phyloP scores from a whole-genome alignment of 2,797 vertebrate species.

The Echeneis naucrates region DNA sequence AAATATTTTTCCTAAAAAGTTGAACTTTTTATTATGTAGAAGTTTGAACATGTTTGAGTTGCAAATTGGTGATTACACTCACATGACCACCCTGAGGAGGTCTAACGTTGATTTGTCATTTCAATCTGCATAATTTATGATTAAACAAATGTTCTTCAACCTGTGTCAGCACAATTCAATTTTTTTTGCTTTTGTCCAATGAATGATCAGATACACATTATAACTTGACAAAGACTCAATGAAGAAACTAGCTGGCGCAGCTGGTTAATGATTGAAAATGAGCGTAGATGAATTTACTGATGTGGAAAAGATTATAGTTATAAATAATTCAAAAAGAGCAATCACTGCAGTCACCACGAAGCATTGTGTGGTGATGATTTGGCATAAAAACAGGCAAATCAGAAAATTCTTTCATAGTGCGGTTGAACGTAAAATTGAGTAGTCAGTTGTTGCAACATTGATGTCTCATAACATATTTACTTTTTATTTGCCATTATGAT shows the following conservation, averaged over 20 bases:
- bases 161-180: not conserved
- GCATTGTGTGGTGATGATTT: not conserved
- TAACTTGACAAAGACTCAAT: not conserved
- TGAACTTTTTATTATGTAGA: too few species aligned
- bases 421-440: conserved; percentile 12
- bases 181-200: not conserved
- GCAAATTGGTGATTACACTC: not conserved
- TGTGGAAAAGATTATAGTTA: not conserved
- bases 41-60: too few species aligned
- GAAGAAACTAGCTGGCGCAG: not conserved
- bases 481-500: conserved; percentile 30
- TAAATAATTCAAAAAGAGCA: conserved; percentile 18
- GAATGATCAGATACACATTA: not conserved
- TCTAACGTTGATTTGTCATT: not conserved
- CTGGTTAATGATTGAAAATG: not conserved
- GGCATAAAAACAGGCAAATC: not conserved
- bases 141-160: not conserved
- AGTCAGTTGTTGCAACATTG: not conserved
- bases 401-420: not conserved
- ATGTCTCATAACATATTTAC: conserved; percentile 12
- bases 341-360: not conserved
- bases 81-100: too few species aligned
- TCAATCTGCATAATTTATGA: not conserved
- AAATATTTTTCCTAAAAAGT: too few species aligned
- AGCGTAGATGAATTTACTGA: not conserved